Evolutionary conservation across 2,113 vertebrate species (phyloP).

Genomic region (Bubo bubo): DNA sequence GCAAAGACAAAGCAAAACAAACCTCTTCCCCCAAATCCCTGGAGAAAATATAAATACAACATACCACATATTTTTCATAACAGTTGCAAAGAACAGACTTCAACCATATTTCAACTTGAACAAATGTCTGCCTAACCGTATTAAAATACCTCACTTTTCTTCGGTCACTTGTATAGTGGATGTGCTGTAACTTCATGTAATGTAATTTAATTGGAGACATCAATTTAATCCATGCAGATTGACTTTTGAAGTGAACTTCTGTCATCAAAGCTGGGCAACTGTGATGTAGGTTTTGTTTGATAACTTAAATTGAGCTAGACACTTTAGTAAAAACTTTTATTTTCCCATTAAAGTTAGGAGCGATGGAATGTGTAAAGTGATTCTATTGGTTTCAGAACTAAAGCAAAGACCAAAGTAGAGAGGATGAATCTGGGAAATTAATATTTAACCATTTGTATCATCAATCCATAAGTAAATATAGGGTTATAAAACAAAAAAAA

Average conservation of each 20-base stretch:
- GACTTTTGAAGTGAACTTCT: not conserved
- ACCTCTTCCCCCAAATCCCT: not conserved
- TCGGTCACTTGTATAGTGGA: not conserved
- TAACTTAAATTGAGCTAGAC: not conserved
- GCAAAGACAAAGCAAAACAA: not conserved
- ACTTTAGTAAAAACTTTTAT: not conserved
- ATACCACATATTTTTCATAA: not conserved
- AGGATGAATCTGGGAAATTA: not conserved
- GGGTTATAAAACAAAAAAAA: not conserved
- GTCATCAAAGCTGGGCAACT: not conserved
- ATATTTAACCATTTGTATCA: not conserved
- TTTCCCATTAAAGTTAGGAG: not conserved
- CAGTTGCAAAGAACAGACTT: not conserved
- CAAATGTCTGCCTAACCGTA: not conserved
- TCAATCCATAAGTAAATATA: not conserved
- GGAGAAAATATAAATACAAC: not conserved
- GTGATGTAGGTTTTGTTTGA: not conserved
- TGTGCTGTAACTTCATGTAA: not conserved
- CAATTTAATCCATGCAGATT: not conserved
- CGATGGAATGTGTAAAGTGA: not conserved
- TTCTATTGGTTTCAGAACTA: not conserved
- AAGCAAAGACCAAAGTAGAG: not conserved
- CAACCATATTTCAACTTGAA: not conserved
- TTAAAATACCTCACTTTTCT: not conserved
- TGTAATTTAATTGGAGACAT: not conserved